Percentiles rank a stretch among this genome's conserved stretches.
phyloP scores from a whole-genome alignment of 2,797 vertebrate species.

The Pempheris klunzingeri region DNA sequence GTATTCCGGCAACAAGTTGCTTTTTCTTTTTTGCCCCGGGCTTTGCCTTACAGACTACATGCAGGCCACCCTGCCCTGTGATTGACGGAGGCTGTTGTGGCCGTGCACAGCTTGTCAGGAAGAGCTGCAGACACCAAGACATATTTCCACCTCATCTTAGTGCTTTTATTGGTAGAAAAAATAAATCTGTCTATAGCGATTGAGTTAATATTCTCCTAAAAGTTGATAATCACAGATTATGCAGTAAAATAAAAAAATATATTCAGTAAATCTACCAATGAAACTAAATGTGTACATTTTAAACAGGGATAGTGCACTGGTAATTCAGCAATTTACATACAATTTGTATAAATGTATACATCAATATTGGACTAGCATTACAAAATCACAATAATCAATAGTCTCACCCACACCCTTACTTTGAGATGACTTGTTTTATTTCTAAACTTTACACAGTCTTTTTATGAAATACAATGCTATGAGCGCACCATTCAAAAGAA shows the following conservation, averaged over 20 bases:
- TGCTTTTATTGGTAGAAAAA: neutral
- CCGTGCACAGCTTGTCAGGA: no score
- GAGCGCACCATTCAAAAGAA: neutral
- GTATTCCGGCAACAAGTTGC: neutral
- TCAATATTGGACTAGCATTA: no score
- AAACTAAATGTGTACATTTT: neutral
- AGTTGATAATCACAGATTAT: neutral
- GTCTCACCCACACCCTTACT: neutral
- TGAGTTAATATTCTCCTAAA: neutral
- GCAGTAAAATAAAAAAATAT: neutral
- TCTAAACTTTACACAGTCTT: neutral
- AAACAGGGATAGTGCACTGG: neutral
- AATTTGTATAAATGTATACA: no score
- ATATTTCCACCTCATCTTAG: neutral
- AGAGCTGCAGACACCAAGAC: neutral
- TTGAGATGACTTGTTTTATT: neutral
- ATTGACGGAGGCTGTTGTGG: neutral
- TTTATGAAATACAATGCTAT: neutral
- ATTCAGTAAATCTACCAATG: neutral
- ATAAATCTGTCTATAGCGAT: neutral
- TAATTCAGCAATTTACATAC: neutral
- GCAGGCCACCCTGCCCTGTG: neutral
- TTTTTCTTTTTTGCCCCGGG: neutral
- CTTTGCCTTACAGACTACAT: conserved; percentile 9
- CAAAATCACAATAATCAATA: neutral